Base-by-base conservation (phyloP, 2,797 vertebrate species). In the Mormyrus hasselquistii region DNA sequence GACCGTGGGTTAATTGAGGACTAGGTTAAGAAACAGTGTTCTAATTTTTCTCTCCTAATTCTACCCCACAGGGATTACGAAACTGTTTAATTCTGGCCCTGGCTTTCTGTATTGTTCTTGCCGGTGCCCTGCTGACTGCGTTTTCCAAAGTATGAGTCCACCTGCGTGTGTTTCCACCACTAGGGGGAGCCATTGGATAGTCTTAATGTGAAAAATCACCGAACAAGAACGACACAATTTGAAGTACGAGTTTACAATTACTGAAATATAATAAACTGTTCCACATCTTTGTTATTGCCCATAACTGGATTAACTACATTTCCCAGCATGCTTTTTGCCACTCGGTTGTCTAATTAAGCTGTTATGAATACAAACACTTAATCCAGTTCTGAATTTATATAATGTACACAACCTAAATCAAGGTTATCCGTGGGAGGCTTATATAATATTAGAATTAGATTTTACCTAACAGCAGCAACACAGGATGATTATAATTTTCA, bases 71-170 rank as follows among this genome's bases (percentile, higher is more conserved):
- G 93, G 93, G 93, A 47, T 87, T 91, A 50, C 87, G 82, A 41
- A 93, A 93, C 90, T 92, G 89, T 89, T 50, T 92, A 14, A 90
- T 92, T 7, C 91, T 93, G 34, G 59, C 88, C 0, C 2, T 91
- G 65, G 93, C 92, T 4, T 93, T 93, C 89, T 92, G 92, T 69
- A 76, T 92, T 52, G 92, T 92, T 86, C 47, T 93, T 55, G 69
- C 91, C 5, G 93, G 93, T 2, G 91, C 92, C 22, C 82, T 93
- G 44, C 57, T 93, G 34, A 93, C 93, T 25, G 92, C 92, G 0
- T 93, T 93, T 59, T 93, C 93, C 49, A 93, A 90, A 89, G 14
- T 84, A 83, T 90, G 8, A 82, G 25, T 38, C 25, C 47, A 57
- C 59, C 59, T 73, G 87, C 25, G 29, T 1, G 41, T 19, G 12